Base-by-base conservation (phyloP, 2,888 invertebrate genomes). In the Polymixis flavicincta region DNA sequence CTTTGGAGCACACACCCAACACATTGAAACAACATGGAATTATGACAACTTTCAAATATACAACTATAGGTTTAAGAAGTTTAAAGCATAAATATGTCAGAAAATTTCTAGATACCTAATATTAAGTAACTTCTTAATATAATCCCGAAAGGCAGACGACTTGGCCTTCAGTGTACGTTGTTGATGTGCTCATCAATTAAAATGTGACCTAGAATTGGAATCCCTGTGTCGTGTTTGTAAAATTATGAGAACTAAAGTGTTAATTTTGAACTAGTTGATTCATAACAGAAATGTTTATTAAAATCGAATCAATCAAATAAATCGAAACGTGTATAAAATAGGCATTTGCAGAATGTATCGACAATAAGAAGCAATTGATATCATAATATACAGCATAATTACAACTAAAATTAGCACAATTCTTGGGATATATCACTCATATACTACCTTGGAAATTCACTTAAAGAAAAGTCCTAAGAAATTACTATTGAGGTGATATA, bases 101-200 rank as follows among this genome's bases (percentile, higher is more conserved):
- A 45, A 65, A n/a, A 28, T 6, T 22, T 63, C 11, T 28, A n/a
- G n/a, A n/a, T n/a, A 50, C 1, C 5, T 8, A 48, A 14, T 42
- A 50, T 28, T 59, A 14, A 28, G 13, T 37, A 73, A 74, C 28
- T 52, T 0, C 7, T 19, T 52, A 25, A 52, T 25, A 19, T 2
- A 60, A 32, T 52, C 50, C 73, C 63, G 55, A 63, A 63, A 42
- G 9, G 52, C 59, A 63, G 25, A 71, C 25, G 25, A 64, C 63
- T 73, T 48, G 59, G 25, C 77, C 77, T 78, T 78, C 37, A 28
- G 17, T 42, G 2, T 7, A 69, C 48, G n/a, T 45, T 54, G 42
- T 37, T 64, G 37, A 59, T 66, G 37, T 78, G 54, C 60, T 81
- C 60, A 72, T 80, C 52, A 80, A 72, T 64, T 77, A 80, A 80